Evolutionary conservation across 1,140 invertebrate genomes (phyloP).

Genomic region (Drosophila bocqueti): DNA sequence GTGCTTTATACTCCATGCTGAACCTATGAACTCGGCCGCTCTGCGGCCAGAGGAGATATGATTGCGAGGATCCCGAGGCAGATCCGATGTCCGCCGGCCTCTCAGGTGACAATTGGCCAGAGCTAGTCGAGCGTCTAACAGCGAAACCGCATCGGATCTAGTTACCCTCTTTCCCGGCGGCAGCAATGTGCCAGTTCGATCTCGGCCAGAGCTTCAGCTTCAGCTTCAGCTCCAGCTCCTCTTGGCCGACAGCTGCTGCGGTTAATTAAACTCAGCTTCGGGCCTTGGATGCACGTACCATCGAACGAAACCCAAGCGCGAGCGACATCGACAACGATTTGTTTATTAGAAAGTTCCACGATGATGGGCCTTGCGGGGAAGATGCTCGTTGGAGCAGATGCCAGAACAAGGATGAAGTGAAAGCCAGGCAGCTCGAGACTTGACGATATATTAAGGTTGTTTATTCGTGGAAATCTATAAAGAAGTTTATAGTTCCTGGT

Average conservation of each 20-base stretch:
- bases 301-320: conserved; percentile 43
- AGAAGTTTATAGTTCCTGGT: too few relatives aligned
- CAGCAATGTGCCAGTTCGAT: conserved; percentile 54
- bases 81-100: conserved; percentile 50
- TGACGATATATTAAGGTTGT: conserved; percentile 1
- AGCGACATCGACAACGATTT: conserved; percentile 58
- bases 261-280: conserved; percentile 61
- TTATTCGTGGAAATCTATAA: neutral
- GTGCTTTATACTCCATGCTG: conserved; percentile 14
- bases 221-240: conserved; percentile 11
- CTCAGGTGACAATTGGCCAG: conserved; percentile 66
- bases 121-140: conserved; percentile 58
- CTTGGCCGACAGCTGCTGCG: conserved; percentile 47
- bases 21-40: conserved; percentile 61
- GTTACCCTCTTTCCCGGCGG: conserved; percentile 38
- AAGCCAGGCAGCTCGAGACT: conserved; percentile 7
- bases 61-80: conserved; percentile 22
- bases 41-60: conserved; percentile 42
- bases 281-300: conserved; percentile 17
- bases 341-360: conserved; percentile 59
- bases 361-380: conserved; percentile 10
- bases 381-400: neutral
- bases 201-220: neutral
- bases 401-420: conserved; percentile 35
- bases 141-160: conserved; percentile 59